Evolutionary conservation across 2,888 invertebrate genomes (phyloP), one percentile per base, ranked within the genome.

Genomic region (Busseola fusca): DNA sequence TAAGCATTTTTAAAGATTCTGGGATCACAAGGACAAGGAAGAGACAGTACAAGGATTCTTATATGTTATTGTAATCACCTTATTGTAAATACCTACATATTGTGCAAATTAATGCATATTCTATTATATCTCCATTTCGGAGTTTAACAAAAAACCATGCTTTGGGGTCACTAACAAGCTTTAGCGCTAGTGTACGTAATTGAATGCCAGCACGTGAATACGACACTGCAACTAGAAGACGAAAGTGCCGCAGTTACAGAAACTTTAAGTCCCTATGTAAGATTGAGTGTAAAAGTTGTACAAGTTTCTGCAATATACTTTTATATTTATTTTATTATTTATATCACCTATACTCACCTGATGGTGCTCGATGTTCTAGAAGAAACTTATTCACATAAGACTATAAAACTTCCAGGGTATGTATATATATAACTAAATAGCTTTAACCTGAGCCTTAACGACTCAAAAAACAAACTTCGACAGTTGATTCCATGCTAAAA

Each of bases 241-340:
- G 25, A 76, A 68, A 42, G 50, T 76, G 34, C 34, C 18, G 5
- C 1, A 30, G 9, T n/a, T 27, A 48, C 14, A 48, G 40, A 48
- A 42, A 18, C 7, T 30, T n/a, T n/a, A n/a, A n/a, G n/a, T n/a
- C n/a, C n/a, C n/a, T n/a, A n/a, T n/a, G n/a, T n/a, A n/a, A n/a
- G n/a, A n/a, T n/a, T n/a, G n/a, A 34, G 0, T 34, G 34, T 34
- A 34, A 34, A 34, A 2, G 5, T 34, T 34, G 34, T 34, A 34
- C 34, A 34, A 34, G 34, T 34, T 34, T 5, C 34, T 34, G 34
- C 34, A 34, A 34, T 4, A 34, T 6, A 34, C 34, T 5, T 34
- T 2, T 34, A n/a, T n/a, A n/a, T 34, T 34, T 34, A 6, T 34
- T 6, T 34, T 3, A 34, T 34, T 34, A 3, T 34, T n/a, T 12